Evolutionary conservation across 1,140 invertebrate genomes (phyloP).

Genomic region (Hyposmocoma kahamanoa): DNA sequence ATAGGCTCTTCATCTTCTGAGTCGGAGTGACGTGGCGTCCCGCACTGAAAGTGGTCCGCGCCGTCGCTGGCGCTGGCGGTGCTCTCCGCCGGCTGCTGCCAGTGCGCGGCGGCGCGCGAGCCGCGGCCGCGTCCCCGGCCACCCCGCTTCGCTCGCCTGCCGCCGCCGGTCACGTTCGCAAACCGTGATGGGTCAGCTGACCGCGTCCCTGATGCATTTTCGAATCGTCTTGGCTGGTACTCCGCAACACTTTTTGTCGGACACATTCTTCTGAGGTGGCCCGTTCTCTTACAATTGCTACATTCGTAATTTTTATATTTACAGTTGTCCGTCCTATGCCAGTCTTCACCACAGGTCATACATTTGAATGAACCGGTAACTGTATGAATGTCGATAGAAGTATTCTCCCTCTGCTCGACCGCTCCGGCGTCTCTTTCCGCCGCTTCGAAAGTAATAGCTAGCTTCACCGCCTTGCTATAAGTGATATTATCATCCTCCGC

Average conservation of each 20-base stretch:
- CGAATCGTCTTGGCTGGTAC: no score
- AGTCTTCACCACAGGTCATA: background rate
- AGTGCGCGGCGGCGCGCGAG: no score
- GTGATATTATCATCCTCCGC: conserved; percentile 1
- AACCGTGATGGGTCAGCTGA: no score
- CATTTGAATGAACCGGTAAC: background rate
- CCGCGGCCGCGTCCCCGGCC: no score
- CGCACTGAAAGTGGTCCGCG: no score
- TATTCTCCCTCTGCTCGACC: background rate
- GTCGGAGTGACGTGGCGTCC: no score
- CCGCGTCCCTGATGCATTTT: no score
- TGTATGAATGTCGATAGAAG: background rate
- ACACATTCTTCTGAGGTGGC: conserved; percentile 6
- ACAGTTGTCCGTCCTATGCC: conserved; percentile 1
- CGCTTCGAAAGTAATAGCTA: background rate
- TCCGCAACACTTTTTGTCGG: background rate
- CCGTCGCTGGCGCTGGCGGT: background rate
- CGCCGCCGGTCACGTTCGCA: no score
- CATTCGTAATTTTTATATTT: background rate
- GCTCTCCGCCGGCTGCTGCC: background rate
- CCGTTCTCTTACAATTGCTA: background rate
- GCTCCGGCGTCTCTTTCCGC: conserved; percentile 4
- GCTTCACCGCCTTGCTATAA: background rate
- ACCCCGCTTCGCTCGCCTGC: no score
- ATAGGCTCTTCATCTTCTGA: conserved; percentile 5